phyloP scores from a whole-genome alignment of 1,140 invertebrate genomes.

The Trigoniulus corallinus region DNA sequence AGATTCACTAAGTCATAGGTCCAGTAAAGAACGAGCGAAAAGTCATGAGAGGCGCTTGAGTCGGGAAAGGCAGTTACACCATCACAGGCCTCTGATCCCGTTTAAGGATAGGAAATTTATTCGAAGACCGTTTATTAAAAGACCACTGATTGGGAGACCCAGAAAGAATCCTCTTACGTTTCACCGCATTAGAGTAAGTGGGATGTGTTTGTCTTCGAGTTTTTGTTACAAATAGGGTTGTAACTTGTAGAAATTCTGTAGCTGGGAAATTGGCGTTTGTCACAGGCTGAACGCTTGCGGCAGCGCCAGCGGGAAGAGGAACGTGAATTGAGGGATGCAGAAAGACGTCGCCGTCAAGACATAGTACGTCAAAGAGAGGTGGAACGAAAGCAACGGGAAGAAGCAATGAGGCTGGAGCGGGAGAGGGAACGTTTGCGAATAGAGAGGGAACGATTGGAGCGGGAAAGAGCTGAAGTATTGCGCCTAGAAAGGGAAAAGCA shows the following conservation, averaged over 20 bases:
- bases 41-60: not conserved
- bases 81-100: no score
- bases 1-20: not conserved
- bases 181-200: conserved; percentile 22
- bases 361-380: conserved; percentile 51
- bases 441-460: conserved; percentile 56
- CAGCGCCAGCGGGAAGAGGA: conserved; percentile 58
- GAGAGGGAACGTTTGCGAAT: conserved; percentile 27
- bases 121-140: conserved; percentile 4
- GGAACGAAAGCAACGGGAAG: conserved; percentile 56
- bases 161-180: conserved; percentile 21
- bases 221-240: not conserved
- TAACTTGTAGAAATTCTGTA: not conserved
- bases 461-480: conserved; percentile 60
- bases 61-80: not conserved
- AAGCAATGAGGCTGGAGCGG: conserved; percentile 53
- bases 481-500: conserved; percentile 62
- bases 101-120: not conserved
- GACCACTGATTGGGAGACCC: not conserved
- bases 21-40: not conserved
- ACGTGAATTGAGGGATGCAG: conserved; percentile 48
- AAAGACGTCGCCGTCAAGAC: conserved; percentile 52
- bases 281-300: conserved; percentile 52
- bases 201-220: not conserved
- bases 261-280: not conserved